phyloP scores from a whole-genome alignment of 2,113 vertebrate species.

The Castor canadensis region DNA sequence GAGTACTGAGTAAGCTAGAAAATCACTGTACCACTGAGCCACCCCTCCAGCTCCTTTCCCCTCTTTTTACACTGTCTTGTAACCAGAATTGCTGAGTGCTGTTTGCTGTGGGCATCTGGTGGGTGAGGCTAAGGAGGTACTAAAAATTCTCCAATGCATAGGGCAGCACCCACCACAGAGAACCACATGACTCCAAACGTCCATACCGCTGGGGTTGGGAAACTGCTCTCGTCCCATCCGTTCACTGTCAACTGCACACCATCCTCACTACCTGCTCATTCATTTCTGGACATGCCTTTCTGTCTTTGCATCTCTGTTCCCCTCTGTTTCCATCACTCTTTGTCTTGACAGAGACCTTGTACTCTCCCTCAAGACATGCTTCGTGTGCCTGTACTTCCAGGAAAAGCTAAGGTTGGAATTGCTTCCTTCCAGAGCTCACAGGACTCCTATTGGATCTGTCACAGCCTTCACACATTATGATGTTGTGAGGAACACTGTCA shows the following conservation, averaged over 20 bases:
- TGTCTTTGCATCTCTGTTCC: not conserved
- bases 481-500: not conserved
- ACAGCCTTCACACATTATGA: not conserved
- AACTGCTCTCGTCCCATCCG: not conserved
- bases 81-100: not conserved
- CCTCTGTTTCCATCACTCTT: not conserved
- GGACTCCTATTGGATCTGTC: not conserved
- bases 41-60: no score
- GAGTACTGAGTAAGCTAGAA: no score
- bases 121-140: not conserved
- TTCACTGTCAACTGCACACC: fast-evolving
- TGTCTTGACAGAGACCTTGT: no score
- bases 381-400: not conserved
- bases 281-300: not conserved
- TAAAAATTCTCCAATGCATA: not conserved
- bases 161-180: no score
- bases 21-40: no score
- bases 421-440: not conserved
- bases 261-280: not conserved
- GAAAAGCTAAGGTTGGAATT: not conserved
- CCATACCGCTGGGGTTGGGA: not conserved
- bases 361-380: not conserved
- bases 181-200: not conserved
- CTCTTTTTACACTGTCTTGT: not conserved
- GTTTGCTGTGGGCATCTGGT: not conserved